phyloP scores from a whole-genome alignment of 2,113 vertebrate genomes.

The Poeciliopsis retropinna region DNA sequence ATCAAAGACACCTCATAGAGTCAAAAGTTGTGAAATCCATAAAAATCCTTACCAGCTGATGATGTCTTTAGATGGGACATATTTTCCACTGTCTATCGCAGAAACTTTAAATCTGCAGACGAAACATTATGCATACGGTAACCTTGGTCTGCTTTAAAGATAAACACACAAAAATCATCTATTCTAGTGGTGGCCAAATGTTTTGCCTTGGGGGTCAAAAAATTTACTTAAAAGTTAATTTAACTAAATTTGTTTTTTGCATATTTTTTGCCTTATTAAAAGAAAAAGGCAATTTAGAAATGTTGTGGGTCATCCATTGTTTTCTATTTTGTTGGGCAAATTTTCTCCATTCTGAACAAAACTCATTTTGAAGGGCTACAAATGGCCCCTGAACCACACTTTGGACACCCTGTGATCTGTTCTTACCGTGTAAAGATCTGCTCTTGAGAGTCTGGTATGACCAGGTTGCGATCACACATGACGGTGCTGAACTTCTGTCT shows the following conservation, averaged over 20 bases:
- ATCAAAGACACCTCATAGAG: too few species aligned
- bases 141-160: background rate
- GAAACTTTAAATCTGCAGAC: constrained; percentile 86
- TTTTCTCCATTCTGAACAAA: too few species aligned
- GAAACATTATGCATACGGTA: background rate
- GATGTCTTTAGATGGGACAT: constrained; percentile 45
- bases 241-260: too few species aligned
- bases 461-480: constrained; percentile 69
- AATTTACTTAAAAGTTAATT: too few species aligned
- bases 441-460: constrained; percentile 87
- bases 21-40: background rate
- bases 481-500: constrained; percentile 90
- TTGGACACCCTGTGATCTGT: background rate
- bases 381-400: too few species aligned
- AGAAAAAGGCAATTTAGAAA: too few species aligned
- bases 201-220: too few species aligned
- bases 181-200: background rate
- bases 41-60: constrained; percentile 57
- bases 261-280: too few species aligned
- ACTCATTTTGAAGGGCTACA: too few species aligned
- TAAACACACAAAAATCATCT: background rate
- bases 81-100: constrained; percentile 81
- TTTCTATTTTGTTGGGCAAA: too few species aligned
- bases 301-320: too few species aligned
- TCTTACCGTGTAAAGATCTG: constrained; percentile 88